These are phyloP conservation scores for Drosophila bocqueti DNA, from an alignment of 1,140 invertebrate genomes.

Conservation along the genomic window DNA sequence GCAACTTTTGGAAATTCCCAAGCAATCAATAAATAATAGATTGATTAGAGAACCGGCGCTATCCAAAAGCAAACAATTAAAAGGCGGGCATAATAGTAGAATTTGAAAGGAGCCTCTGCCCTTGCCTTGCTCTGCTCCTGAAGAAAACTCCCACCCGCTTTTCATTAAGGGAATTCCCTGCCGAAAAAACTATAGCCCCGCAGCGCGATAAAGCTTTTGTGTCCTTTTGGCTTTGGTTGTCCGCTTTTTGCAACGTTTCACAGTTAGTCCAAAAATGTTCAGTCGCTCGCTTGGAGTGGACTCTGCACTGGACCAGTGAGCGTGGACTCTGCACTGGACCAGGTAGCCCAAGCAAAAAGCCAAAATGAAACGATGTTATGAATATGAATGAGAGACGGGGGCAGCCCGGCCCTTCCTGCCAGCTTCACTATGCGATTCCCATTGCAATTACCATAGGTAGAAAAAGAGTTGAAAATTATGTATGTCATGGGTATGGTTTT, in stretches of 20 bases:
- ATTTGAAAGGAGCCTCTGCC: constrained; percentile 3
- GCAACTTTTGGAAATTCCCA: not conserved
- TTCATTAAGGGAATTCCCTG: constrained; percentile 40
- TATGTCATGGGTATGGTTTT: constrained; percentile 41
- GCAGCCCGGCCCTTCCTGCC: not conserved
- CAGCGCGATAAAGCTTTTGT: constrained; percentile 51
- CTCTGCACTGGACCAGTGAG: constrained; percentile 30
- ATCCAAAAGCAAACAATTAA: constrained; percentile 27
- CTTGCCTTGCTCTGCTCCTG: not conserved
- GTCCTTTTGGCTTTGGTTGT: constrained; percentile 27
- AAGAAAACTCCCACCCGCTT: constrained; percentile 20
- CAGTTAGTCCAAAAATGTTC: constrained; percentile 36
- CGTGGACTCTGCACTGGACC: constrained; percentile 23
- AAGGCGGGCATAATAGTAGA: constrained; percentile 2
- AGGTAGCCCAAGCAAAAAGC: constrained; percentile 52
- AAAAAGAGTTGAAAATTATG: constrained; percentile 64
- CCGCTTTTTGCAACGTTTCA: constrained; percentile 42
- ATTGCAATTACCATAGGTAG: constrained; percentile 60
- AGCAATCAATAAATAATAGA: constrained; percentile 15
- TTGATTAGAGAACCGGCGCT: constrained; percentile 23
- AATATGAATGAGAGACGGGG: constrained; percentile 69
- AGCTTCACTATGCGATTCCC: constrained; percentile 11
- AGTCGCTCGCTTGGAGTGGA: constrained; percentile 7
- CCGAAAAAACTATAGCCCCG: constrained; percentile 29
- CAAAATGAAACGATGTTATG: constrained; percentile 76